Evolutionary conservation across 2,113 vertebrate genomes (phyloP), one percentile per base, ranked within the genome.

Genomic region (Bos javanicus): DNA sequence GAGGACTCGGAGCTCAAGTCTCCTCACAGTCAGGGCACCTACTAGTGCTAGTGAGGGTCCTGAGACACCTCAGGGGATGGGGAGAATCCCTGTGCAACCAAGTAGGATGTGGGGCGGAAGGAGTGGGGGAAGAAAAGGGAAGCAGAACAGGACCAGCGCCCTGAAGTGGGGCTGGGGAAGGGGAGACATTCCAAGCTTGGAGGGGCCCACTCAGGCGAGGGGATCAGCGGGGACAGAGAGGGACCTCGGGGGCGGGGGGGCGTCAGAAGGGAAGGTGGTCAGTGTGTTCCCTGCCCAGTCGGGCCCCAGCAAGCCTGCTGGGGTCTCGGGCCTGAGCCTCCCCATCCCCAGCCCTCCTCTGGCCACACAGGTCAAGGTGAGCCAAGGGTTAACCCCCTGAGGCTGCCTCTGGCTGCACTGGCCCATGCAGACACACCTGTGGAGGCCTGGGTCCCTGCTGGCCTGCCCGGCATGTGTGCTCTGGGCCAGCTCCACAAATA

Each of bases 241-340:
- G 67, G 36, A 43, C 67, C 36, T 76, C 6, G 0, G 12, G 11
- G 1, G 2, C 21, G 1, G 2, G 5, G 5, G 8, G 19, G 1
- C 5, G 67, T 13, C 11, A 43, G 39, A 25, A 39, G 23, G 36
- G 71, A 76, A 76, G 39, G 71, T 43, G 23, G 71, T 76, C 71
- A 43, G 39, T 43, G 39, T 43, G 36, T 26, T 6, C 12, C 71
- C 23, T 76, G 71, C 71, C 39, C 71, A 43, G 11, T 76, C 1
- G 12, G 71, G 71, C 36, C 39, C 39, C 39, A 12, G 23, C 12
- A 26, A 76, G 71, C 36, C 36, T 76, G 71, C 36, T 43, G 21
- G 71, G 6, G 71, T 71, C 67, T 71, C n/a, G 0, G 10, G n/a
- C n/a, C 67, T 71, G 19, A 71, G 71, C 23, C 71, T 26, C 39